Conservation (phyloP, 1,140 invertebrate species). For the Drosophila busckii region DNA sequence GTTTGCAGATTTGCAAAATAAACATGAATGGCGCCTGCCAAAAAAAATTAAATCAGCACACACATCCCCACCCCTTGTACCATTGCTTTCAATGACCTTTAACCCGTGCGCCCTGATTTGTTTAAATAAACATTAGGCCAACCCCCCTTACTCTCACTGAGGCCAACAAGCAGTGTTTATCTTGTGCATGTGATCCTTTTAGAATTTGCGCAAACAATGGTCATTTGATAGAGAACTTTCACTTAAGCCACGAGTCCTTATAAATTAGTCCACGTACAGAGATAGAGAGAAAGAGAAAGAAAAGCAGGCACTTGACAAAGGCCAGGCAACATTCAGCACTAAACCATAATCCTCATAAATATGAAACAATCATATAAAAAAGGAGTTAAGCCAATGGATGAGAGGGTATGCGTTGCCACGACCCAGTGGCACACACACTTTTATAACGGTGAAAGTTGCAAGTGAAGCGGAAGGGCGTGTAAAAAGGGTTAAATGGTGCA, state of each 20-base stretch:
- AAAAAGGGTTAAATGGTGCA: conserved; percentile 53
- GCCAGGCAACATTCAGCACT: conserved; percentile 38
- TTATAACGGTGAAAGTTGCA: conserved; percentile 43
- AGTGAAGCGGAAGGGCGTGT: not conserved
- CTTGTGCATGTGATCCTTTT: conserved; percentile 37
- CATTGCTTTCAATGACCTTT: not conserved
- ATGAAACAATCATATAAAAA: conserved; percentile 75
- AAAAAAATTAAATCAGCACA: not conserved
- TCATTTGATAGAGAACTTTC: conserved; percentile 32
- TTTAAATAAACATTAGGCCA: conserved; percentile 33
- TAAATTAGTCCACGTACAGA: conserved; percentile 64
- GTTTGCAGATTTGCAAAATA: conserved; percentile 40
- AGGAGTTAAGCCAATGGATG: conserved; percentile 38
- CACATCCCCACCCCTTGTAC: not conserved
- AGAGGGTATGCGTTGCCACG: not conserved
- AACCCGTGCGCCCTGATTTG: conserved; percentile 23
- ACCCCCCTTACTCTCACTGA: not conserved
- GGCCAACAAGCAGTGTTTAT: conserved; percentile 36
- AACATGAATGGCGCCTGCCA: conserved; percentile 40
- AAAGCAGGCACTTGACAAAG: conserved; percentile 21
- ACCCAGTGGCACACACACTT: conserved; percentile 38
- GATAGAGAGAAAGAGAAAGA: too few species aligned
- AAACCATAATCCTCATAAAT: conserved; percentile 71
- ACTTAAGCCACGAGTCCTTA: conserved; percentile 48
- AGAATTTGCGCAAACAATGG: conserved; percentile 40